These are phyloP conservation scores for Hyperoplus lanceolatus DNA, from an alignment of 2,797 vertebrate species.

Conservation along the genomic window DNA sequence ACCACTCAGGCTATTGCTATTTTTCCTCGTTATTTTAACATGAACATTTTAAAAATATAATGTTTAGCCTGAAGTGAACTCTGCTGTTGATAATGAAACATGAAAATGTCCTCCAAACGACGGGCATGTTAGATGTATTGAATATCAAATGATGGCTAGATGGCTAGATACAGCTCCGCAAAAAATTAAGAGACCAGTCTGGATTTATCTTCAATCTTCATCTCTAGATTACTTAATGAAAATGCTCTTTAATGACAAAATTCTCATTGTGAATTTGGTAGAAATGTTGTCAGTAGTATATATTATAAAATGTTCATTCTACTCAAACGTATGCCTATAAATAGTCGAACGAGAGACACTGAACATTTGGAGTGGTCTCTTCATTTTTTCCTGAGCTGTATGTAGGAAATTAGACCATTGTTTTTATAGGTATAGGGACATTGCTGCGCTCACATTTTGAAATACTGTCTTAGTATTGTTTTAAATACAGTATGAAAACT, in stretches of 20 bases:
- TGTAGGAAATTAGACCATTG: conserved; percentile 5
- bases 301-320: too few relatives aligned
- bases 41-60: conserved; percentile 30
- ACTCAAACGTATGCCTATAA: too few relatives aligned
- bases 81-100: conserved; percentile 16
- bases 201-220: too few relatives aligned
- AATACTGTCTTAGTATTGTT: conserved; percentile 24
- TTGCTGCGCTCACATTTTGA: conserved; percentile 2
- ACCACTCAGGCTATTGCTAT: conserved; percentile 49
- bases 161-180: not conserved
- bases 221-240: too few relatives aligned
- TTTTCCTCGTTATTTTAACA: conserved; percentile 1
- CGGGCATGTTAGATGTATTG: not conserved
- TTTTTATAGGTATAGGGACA: conserved; percentile 7
- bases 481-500: conserved; percentile 40
- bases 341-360: too few relatives aligned
- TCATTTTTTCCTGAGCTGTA: too few relatives aligned
- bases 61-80: conserved; percentile 23
- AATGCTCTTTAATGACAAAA: too few relatives aligned
- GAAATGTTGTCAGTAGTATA: too few relatives aligned
- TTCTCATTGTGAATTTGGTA: too few relatives aligned
- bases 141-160: conserved; percentile 21
- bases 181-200: too few relatives aligned
- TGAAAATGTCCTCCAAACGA: not conserved
- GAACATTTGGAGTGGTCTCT: too few relatives aligned